Base-by-base conservation (phyloP, 2,888 invertebrate genomes). In the Idaea dimidiata region DNA sequence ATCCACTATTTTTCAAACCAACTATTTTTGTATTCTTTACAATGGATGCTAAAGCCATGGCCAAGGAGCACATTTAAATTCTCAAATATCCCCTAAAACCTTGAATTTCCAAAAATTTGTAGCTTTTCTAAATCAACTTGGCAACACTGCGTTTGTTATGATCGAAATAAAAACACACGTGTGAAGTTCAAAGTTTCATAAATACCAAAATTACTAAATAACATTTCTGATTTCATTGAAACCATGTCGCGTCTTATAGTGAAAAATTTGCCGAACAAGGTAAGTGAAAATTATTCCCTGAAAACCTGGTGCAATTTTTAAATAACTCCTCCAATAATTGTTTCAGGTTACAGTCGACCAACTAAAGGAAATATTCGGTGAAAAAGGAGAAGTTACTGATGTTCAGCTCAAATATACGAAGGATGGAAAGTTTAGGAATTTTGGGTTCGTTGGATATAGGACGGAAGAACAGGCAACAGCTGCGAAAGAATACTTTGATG, bases 401-500 rank as follows among this genome's bases (percentile, higher is more conserved):
- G 94, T 99, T 7, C 97, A 98, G 77, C 87, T 99, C 7, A 99
- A 99, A 84, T 99, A 96, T 79, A 98, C 97, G 0, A 94, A 96
- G 73, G 96, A 97, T 91, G 99, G 99, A 8, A 95, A 95, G 80
- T 99, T 99, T 83, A 94, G 99, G 65, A 96, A 96, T 76, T 99
- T 99, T 89, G 98, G 96, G 5, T 99, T 99, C 81, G 93, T 99
- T 73, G 99, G 99, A 7, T 99, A 95, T 84, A 95, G 97, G 79
- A 95, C 93, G 18, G 96, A 96, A 67, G 94, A 95, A 59, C 96
- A 97, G 79, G 99, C 98, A 0, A 80, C 94, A 59, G 93, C 93
- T 43, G 99, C 99, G 0, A 93, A 95, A 43, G 92, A 96, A 17
- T 95, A 95, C 79, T 97, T 98, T 72, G 94, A 99, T 86, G 96